Base-by-base conservation (phyloP, 1,140 invertebrate genomes). In the Drosophila bipectinata region DNA sequence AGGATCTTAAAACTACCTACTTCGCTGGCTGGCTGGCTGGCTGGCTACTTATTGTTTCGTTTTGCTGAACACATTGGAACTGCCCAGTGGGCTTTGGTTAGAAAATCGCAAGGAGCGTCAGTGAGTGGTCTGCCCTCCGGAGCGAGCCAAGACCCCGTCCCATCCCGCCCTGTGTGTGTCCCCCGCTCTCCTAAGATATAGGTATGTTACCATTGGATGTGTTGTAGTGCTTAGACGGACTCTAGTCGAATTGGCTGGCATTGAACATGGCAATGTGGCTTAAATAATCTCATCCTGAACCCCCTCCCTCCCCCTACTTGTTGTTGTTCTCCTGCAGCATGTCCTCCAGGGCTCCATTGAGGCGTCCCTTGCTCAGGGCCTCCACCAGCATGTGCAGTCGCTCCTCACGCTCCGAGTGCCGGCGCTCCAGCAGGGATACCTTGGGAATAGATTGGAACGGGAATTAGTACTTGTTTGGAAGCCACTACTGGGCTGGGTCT, bases 311-410 rank as follows among this genome's bases (percentile, higher is more conserved):
- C 12, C 41, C 48, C 53, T 83, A 88, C 45, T 88, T 88, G 54
- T 91, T 91, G 61, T 90, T 89, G 64, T 90, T 91, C 41, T 92
- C 88, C 54, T 75, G 79, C 64, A 92, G 4, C 24, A 91, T 57
- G 49, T 89, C 90, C 52, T 91, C 90, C 18, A 92, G 73, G 0
- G 90, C 90, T 3, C 91, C 91, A 30, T 89, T 91, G 3, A 92
- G 62, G 10, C 91, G 71, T 14, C 91, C 91, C 53, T 92, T 92
- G 67, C 91, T 92, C 1, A 92, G 72, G 14, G 90, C 91, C 59
- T 92, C 91, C 10, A 92, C 90, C n/a, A 92, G 75, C 79, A 92
- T 90, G 24, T 92, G 91, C 24, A 92, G 54, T 8, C 91, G 81
- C 34, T 92, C 90, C 76, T 92, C 91, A 1, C 91, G 91, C 76